Base-by-base conservation (phyloP, 2,888 invertebrate genomes). In the Hydraecia micacea region DNA sequence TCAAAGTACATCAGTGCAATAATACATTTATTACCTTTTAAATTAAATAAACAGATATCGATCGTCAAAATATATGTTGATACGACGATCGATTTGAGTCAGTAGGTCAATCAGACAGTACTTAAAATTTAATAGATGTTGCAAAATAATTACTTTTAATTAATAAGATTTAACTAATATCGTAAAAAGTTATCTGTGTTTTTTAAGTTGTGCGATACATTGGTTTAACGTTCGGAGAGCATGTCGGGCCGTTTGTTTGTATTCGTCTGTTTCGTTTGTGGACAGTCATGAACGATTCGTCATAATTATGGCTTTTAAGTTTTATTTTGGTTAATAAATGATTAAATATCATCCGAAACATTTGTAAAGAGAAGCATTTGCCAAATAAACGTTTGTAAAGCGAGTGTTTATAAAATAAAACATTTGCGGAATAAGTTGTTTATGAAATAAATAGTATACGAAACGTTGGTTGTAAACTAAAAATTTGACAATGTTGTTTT, bases 81-180 rank as follows among this genome's bases (percentile, higher is more conserved):
- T 71, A 65, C 2, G 13, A 68, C 71, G 49, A 67, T 49, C 62
- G 55, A 84, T 82, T 85, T 52, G 72, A 80, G 79, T 77, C 82
- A 86, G 86, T 89, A 79, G 90, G 87, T 86, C 87, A 90, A 73
- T 77, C 75, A 80, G 71, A 73, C 63, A 76, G 84, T 85, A 85
- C 80, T 83, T 78, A 87, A 81, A 70, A 69, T 72, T 81, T 86
- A 78, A 82, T 80, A 81, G 77, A 78, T 75, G 39, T 88, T 89
- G 78, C 81, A 74, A 78, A 85, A 86, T 82, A 78, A 82, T 83
- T 63, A 79, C 49, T 78, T 73, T 87, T 82, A 88, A 88, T 82
- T 73, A 76, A 72, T 42, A 71, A 65, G 42, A 58, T 52, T 63
- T 86, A 80, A 80, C 76, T 79, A 83, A 78, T 67, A 67, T 83